phyloP scores from a whole-genome alignment of 2,113 vertebrate species.

The Colaptes auratus region DNA sequence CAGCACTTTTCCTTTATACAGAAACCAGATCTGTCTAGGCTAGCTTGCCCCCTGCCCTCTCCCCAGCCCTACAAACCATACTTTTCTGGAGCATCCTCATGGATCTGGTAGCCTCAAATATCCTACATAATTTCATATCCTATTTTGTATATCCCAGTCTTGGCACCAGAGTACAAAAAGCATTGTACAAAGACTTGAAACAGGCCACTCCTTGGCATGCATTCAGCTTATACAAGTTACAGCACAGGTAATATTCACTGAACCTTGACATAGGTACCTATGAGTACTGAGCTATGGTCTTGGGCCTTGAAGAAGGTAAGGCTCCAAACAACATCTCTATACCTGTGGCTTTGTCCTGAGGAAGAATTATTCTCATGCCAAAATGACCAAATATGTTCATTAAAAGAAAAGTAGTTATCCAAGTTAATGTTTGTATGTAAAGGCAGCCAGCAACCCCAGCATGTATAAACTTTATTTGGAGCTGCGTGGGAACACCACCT shows the following conservation, averaged over 20 bases:
- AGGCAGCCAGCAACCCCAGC: constrained; percentile 40
- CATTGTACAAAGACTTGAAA: neutral
- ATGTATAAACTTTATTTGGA: constrained; percentile 58
- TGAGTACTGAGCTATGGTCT: no score
- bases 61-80: rapidly evolving
- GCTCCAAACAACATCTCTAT: neutral
- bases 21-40: neutral
- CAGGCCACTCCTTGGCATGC: neutral
- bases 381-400: neutral
- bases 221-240: neutral
- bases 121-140: neutral
- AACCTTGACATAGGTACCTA: no score
- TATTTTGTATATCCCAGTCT: neutral
- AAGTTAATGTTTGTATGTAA: constrained; percentile 42
- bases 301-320: neutral
- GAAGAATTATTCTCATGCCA: neutral
- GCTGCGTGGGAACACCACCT: constrained; percentile 70
- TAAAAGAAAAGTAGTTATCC: neutral
- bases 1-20: neutral
- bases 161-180: neutral
- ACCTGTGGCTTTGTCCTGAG: neutral
- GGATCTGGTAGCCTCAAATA: neutral
- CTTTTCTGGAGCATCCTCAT: neutral
- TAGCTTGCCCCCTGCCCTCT: neutral
- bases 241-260: neutral